These are phyloP conservation scores for Tenthredo amoena DNA, from an alignment of 2,888 invertebrate genomes.

Conservation along the genomic window DNA sequence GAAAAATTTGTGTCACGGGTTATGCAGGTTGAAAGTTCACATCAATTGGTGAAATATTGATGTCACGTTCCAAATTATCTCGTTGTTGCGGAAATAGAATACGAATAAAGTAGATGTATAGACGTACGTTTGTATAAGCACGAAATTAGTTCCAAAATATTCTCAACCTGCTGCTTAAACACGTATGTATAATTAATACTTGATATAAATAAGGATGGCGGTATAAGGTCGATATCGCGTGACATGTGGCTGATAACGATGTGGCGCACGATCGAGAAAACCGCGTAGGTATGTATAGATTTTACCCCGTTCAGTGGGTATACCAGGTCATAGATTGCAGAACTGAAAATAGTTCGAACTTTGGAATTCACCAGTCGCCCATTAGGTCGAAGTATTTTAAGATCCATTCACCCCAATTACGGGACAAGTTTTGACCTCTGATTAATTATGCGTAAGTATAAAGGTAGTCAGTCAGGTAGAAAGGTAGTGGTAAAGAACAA, in stretches of 20 bases:
- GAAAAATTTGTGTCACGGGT: not conserved
- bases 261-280: constrained; percentile 2
- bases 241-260: constrained; percentile 34
- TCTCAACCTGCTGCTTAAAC: not conserved
- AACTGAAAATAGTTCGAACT: not conserved
- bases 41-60: not conserved
- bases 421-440: not conserved
- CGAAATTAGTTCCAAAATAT: not conserved
- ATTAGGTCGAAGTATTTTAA: constrained; percentile 10
- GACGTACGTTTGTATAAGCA: not conserved
- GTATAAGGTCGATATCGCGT: constrained; percentile 37
- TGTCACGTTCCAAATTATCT: not conserved
- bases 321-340: not conserved
- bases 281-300: constrained; percentile 10
- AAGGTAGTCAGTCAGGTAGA: not conserved
- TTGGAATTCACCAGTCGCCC: not conserved
- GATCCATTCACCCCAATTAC: constrained; percentile 13
- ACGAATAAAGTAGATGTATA: not conserved
- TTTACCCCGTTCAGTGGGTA: not conserved
- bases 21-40: constrained; percentile 12
- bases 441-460: not conserved
- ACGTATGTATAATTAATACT: constrained; percentile 9
- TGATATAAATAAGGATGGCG: not conserved
- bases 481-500: not conserved
- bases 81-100: not conserved